Evolutionary conservation across 2,797 vertebrate species (phyloP).

Genomic region (Clarias fuscus): DNA sequence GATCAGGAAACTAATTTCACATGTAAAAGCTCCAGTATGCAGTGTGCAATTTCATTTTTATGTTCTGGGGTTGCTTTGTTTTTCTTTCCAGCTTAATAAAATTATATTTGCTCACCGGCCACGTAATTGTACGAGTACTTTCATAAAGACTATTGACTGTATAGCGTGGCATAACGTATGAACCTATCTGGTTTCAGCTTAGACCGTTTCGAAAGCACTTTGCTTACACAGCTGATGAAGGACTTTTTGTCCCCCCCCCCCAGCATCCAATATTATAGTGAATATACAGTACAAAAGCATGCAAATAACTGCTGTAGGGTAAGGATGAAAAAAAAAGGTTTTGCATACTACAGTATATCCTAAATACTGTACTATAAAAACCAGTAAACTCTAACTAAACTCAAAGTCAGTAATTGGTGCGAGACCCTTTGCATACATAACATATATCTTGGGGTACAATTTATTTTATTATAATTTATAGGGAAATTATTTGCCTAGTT

Average conservation of each 20-base stretch:
- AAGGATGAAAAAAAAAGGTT: too few species aligned
- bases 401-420: too few species aligned
- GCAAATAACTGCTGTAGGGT: too few species aligned
- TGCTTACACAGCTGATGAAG: background rate
- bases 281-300: too few species aligned
- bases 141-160: background rate
- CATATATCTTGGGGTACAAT: too few species aligned
- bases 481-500: too few species aligned
- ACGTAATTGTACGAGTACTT: background rate
- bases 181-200: conserved; percentile 9
- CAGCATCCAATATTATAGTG: background rate
- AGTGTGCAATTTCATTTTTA: background rate
- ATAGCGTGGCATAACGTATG: background rate
- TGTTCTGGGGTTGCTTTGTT: background rate
- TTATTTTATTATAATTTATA: too few species aligned
- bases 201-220: background rate
- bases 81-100: background rate
- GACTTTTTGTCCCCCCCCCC: background rate
- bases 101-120: background rate
- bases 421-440: too few species aligned
- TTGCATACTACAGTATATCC: too few species aligned
- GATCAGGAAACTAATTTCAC: background rate
- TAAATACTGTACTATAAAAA: too few species aligned
- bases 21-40: background rate
- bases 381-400: too few species aligned